Base-by-base conservation (phyloP, 2,113 vertebrate species). In the Sphaerodactylus townsendi region DNA sequence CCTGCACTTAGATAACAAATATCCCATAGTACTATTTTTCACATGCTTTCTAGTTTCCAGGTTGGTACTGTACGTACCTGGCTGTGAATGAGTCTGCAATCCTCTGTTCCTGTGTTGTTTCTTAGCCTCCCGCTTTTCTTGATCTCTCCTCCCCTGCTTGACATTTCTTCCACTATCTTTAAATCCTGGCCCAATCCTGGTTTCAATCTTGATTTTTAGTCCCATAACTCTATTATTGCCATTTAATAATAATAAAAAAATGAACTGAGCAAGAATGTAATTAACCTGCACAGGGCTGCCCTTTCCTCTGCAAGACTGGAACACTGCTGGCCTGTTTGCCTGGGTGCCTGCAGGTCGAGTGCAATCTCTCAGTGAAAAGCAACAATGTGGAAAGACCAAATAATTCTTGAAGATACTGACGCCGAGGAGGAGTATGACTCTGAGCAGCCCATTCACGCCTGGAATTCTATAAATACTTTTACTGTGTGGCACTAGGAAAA, bases 381-480 rank as follows among this genome's bases (percentile, higher is more conserved):
- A 94, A 95, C 94, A 95, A 95, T 95, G 88, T 91, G 91, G 92
- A 91, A 93, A 93, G 92, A 92, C 91, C 90, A 92, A 95, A 95
- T 95, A 94, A 92, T 94, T 95, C 94, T 90, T 92, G 91, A 89
- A 92, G 92, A 94, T 93, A 91, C 92, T 93, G 93, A 94, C 94
- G 94, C 94, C 92, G 87, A 93, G 92, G 91, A 93, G 92, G 91
- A 94, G 91, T 89, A 91, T 79, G 86, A 87, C 91, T 94, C 84
- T 95, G 89, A 93, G 93, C 87, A 0, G 90, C 88, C 91, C 92
- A 95, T 95, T 95, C 90, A 95, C 91, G 46, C 93, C 92, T 93
- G 93, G 78, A 88, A 94, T 95, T 96, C 95, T 96, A 96, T 96
- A 96, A 96, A 96, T 96, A 96, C 95, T 96, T 84, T 96, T 96